A percentile compares a stretch with the other conserved stretches of the same genome.
Conservation (phyloP, 2,888 invertebrate species). For the Ichneumon xanthorius region DNA sequence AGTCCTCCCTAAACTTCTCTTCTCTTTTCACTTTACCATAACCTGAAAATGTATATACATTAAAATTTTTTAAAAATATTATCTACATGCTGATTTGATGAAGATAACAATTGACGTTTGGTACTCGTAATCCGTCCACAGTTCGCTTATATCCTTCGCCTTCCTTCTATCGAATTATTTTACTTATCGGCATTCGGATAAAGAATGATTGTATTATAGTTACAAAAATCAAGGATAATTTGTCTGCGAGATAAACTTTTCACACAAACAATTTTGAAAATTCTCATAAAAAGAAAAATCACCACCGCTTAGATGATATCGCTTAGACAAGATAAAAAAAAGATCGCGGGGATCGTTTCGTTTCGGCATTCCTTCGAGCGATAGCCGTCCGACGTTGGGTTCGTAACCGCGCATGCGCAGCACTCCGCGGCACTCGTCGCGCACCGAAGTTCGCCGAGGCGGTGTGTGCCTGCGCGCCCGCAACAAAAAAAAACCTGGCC, state of each 20-base stretch:
- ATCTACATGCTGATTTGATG: background rate
- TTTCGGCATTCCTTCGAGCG: too few species aligned
- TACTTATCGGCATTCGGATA: background rate
- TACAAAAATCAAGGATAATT: background rate
- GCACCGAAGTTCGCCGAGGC: slow-evolving; percentile 62
- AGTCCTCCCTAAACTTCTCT: too few species aligned
- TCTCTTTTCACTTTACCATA: too few species aligned
- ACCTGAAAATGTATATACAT: too few species aligned
- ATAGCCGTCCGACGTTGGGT: background rate
- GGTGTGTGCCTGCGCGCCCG: slow-evolving; percentile 51
- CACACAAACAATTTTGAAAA: background rate
- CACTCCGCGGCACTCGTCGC: slow-evolving; percentile 16
- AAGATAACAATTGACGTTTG: background rate
- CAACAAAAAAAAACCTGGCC: slow-evolving; percentile 47
- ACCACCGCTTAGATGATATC: background rate
- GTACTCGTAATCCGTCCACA: too few species aligned
- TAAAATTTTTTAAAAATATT: background rate
- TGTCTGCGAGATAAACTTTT: background rate
- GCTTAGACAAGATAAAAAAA: too few species aligned
- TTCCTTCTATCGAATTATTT: background rate
- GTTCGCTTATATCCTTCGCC: background rate
- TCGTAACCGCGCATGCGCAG: background rate
- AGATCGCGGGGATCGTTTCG: too few species aligned
- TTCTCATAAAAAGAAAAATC: background rate
- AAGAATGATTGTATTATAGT: background rate